A percentile compares a stretch with the other conserved stretches of the same genome.
These are phyloP conservation scores for Caenorhabditis japonica DNA, from an alignment of 2,888 invertebrate genomes.

Conservation along the genomic window DNA sequence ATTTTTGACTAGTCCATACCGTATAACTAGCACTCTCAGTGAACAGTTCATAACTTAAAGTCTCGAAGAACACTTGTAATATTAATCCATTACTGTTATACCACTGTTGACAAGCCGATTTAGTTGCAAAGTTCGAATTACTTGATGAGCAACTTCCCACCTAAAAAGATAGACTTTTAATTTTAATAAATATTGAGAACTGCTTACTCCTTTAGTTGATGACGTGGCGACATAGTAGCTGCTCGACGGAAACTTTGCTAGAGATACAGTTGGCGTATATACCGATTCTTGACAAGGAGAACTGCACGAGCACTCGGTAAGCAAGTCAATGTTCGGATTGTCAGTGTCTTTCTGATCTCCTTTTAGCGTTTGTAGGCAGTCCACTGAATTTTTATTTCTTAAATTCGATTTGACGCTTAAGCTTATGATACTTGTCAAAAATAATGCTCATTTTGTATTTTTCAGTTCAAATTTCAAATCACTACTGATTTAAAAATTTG, in stretches of 20 bases:
- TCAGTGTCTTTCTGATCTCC: conserved; percentile 57
- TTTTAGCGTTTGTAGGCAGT: conserved; percentile 56
- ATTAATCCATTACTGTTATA: conserved; percentile 74
- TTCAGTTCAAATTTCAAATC: conserved; percentile 1
- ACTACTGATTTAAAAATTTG: background rate
- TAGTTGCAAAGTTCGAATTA: conserved; percentile 24
- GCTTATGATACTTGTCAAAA: background rate
- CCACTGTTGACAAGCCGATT: conserved; percentile 52
- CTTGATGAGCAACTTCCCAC: conserved; percentile 37
- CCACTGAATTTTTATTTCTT: conserved; percentile 47
- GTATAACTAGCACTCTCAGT: conserved; percentile 59
- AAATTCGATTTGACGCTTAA: background rate
- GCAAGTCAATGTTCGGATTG: conserved; percentile 57
- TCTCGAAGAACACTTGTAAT: conserved; percentile 77
- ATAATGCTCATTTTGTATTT: background rate
- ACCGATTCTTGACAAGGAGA: conserved; percentile 60
- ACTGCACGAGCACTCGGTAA: conserved; percentile 55
- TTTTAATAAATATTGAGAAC: no score
- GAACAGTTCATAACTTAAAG: conserved; percentile 73
- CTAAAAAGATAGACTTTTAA: no score
- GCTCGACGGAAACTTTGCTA: conserved; percentile 58
- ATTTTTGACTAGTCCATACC: no score
- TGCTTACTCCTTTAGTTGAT: conserved; percentile 28
- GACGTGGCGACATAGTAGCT: conserved; percentile 59
- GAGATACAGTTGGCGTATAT: conserved; percentile 57